phyloP scores from a whole-genome alignment of 2,113 vertebrate species.

The Dolichallabes microphthalmus region DNA sequence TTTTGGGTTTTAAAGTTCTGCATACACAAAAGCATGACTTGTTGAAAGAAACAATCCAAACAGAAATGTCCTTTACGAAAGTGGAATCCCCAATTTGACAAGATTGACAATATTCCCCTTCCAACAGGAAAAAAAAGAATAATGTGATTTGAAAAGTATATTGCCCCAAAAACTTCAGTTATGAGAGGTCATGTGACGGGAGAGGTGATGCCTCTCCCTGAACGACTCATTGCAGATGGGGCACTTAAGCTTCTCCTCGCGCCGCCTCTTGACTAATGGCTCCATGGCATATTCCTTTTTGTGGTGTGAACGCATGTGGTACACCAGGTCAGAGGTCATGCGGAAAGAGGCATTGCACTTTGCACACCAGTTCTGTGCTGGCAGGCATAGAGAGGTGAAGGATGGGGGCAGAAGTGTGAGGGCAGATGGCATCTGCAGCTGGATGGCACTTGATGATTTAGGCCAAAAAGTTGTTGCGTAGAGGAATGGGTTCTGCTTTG shows the following conservation, averaged over 20 bases:
- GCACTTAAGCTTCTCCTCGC: constrained; percentile 97
- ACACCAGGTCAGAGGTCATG: constrained; percentile 98
- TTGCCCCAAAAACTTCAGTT: constrained; percentile 76
- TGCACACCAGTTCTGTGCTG: constrained; percentile 98
- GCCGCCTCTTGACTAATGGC: constrained; percentile 87
- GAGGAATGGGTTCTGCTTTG: constrained; percentile 90
- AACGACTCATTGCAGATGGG: constrained; percentile 98
- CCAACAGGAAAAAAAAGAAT: constrained; percentile 21
- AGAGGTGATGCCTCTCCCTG: constrained; percentile 94
- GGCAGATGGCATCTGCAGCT: constrained; percentile 90
- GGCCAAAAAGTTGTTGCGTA: constrained; percentile 92
- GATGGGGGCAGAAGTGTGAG: constrained; percentile 93
- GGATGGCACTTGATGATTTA: constrained; percentile 85
- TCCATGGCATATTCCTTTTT: constrained; percentile 96
- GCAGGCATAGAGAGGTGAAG: constrained; percentile 93
- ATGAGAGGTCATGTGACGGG: constrained; percentile 97
- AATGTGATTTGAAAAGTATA: constrained; percentile 10
- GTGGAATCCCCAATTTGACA: constrained; percentile 64
- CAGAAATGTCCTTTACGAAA: constrained; percentile 78
- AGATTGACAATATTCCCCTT: constrained; percentile 40
- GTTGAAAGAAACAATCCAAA: constrained; percentile 59
- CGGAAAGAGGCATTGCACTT: constrained; percentile 98
- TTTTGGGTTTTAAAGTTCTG: constrained; percentile 78
- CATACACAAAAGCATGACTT: constrained; percentile 89
- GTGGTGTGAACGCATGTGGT: constrained; percentile 98